A percentile compares a stretch with the other conserved stretches of the same genome.
Evolutionary conservation across 2,888 invertebrate species (phyloP).

Genomic region (Pterostichus niger): DNA sequence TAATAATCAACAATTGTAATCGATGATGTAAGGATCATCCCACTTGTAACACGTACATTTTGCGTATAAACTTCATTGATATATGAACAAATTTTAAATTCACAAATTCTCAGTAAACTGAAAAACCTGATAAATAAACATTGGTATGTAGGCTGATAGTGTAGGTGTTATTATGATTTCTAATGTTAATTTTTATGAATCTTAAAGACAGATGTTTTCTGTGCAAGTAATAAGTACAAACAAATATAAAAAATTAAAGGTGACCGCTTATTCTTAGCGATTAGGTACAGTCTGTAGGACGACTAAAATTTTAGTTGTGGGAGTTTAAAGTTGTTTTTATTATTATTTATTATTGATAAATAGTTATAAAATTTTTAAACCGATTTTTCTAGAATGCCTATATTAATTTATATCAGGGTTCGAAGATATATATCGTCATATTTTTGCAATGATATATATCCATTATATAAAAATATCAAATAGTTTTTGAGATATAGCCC

Average conservation of each 20-base stretch:
- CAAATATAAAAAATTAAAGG: conserved; percentile 54
- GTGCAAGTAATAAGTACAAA: conserved; percentile 32
- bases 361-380: background rate
- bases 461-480: too few relatives aligned
- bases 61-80: conserved; percentile 43
- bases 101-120: conserved; percentile 45
- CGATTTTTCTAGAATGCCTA: too few relatives aligned
- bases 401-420: too few relatives aligned
- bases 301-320: conserved; percentile 23
- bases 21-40: conserved; percentile 32
- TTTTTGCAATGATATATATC: too few relatives aligned
- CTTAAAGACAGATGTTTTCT: conserved; percentile 50
- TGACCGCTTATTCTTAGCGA: conserved; percentile 46
- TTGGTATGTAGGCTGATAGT: conserved; percentile 37
- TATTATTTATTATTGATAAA: background rate
- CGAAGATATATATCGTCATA: too few relatives aligned
- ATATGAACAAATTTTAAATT: conserved; percentile 47
- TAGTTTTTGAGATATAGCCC: too few relatives aligned
- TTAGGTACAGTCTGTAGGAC: conserved; percentile 40
- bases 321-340: conserved; percentile 13
- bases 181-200: conserved; percentile 56
- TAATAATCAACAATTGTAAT: conserved; percentile 9
- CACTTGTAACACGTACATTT: conserved; percentile 42
- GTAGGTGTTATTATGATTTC: conserved; percentile 55
- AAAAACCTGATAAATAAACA: conserved; percentile 56